A percentile compares a stretch with the other conserved stretches of the same genome.
phyloP scores from a whole-genome alignment of 2,888 invertebrate genomes.

The Netelia inedita region DNA sequence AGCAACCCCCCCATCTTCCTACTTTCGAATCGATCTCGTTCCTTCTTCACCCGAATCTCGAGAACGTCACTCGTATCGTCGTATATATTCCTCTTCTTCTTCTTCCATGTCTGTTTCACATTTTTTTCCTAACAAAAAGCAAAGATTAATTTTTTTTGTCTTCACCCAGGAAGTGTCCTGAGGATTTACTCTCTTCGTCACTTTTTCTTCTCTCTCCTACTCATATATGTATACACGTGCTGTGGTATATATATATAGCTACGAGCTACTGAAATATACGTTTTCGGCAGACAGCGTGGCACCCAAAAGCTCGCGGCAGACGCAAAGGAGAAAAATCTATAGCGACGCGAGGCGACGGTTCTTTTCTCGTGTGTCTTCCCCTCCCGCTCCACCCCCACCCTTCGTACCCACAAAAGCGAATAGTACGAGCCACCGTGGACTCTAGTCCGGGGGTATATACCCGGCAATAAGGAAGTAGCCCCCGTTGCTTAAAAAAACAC shows the following conservation, averaged over 20 bases:
- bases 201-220: constrained; percentile 1
- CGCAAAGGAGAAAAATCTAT: constrained; percentile 53
- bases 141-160: constrained; percentile 26
- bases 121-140: constrained; percentile 2
- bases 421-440: constrained; percentile 42
- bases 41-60: constrained; percentile 18
- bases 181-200: not conserved
- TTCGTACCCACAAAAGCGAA: constrained; percentile 16
- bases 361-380: constrained; percentile 3
- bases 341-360: constrained; percentile 40
- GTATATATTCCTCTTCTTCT: constrained; percentile 36
- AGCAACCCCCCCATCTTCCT: constrained; percentile 66
- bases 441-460: constrained; percentile 61
- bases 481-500: constrained; percentile 84
- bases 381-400: not conserved
- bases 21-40: constrained; percentile 54
- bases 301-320: constrained; percentile 68
- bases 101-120: not conserved
- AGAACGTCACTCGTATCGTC: constrained; percentile 2
- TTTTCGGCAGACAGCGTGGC: constrained; percentile 81
- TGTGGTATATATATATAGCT: not conserved
- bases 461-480: constrained; percentile 84
- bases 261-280: constrained; percentile 65
- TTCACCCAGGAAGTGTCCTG: constrained; percentile 14
- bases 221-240: not conserved